Percentiles rank a stretch among this genome's conserved stretches.
phyloP scores from a whole-genome alignment of 2,797 vertebrate genomes.

The Lutjanus campechanus region DNA sequence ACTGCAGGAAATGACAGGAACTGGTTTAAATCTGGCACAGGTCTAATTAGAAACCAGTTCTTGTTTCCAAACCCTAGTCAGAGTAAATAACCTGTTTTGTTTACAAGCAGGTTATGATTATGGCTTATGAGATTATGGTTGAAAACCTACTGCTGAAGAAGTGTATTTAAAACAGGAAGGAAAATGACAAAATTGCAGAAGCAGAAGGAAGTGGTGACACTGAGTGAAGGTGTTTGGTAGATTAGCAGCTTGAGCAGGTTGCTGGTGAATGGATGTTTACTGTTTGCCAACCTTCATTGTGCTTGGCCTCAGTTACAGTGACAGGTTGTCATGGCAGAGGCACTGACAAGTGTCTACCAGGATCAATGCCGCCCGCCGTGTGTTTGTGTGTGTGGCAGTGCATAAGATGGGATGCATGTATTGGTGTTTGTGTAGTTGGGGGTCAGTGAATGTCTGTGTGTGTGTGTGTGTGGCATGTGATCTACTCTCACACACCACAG shows the following conservation, averaged over 20 bases:
- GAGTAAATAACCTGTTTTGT: conserved; percentile 58
- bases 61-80: conserved; percentile 26
- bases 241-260: conserved; percentile 60
- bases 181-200: conserved; percentile 22
- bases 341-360: conserved; percentile 47
- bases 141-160: conserved; percentile 26
- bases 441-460: conserved; percentile 47
- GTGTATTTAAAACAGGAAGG: conserved; percentile 15
- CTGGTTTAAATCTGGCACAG: conserved; percentile 27
- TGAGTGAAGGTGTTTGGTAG: conserved; percentile 40
- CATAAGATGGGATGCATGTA: conserved; percentile 21
- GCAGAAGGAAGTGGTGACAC: not conserved
- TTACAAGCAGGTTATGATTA: conserved; percentile 48
- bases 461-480: conserved; percentile 51
- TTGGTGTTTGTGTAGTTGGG: conserved; percentile 51
- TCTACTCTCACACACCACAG: conserved; percentile 74
- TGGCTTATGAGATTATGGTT: conserved; percentile 43
- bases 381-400: conserved; percentile 40
- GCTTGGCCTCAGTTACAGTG: conserved; percentile 49
- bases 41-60: conserved; percentile 57
- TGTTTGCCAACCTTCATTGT: conserved; percentile 50
- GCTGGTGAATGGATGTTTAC: conserved; percentile 41
- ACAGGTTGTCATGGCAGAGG: conserved; percentile 73
- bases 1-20: conserved; percentile 14
- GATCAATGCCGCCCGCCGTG: conserved; percentile 41